phyloP scores from a whole-genome alignment of 53 echinoderm and acorn worm genomes.

The Luidia sarsii region DNA sequence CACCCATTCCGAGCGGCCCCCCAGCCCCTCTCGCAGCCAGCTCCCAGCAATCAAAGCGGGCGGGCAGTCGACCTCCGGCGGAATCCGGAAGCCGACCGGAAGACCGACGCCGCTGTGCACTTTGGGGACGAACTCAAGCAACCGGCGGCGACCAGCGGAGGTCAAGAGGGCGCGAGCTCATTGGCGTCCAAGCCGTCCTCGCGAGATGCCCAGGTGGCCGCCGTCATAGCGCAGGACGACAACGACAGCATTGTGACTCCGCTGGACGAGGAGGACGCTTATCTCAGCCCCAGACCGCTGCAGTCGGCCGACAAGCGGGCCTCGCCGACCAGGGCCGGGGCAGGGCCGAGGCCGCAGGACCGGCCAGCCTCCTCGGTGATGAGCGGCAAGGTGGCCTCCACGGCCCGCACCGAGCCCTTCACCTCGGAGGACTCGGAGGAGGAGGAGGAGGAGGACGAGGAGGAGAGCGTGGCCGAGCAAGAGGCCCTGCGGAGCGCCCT shows the following conservation, averaged over 20 bases:
- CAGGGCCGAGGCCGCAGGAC: neutral
- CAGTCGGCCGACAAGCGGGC: neutral
- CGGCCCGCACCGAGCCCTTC: constrained; percentile 77
- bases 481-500: constrained; percentile 40
- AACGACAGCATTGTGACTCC: constrained; percentile 35
- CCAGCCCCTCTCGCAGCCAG: no score
- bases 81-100: no score
- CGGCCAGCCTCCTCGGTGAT: constrained; percentile 20
- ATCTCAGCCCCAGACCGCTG: neutral
- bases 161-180: no score
- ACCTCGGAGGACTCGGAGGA: constrained; percentile 62
- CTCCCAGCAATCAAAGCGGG: no score
- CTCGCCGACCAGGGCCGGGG: neutral
- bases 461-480: constrained; percentile 15
- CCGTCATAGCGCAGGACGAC: neutral
- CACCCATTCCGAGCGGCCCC: no score
- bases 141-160: neutral
- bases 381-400: constrained; percentile 38
- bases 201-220: neutral
- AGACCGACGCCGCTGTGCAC: no score
- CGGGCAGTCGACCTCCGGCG: no score
- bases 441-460: constrained; percentile 26
- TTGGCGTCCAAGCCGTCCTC: no score
- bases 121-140: no score
- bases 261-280: constrained; percentile 17